Conservation (phyloP, 1,140 invertebrate genomes). For the Spodoptera frugiperda region DNA sequence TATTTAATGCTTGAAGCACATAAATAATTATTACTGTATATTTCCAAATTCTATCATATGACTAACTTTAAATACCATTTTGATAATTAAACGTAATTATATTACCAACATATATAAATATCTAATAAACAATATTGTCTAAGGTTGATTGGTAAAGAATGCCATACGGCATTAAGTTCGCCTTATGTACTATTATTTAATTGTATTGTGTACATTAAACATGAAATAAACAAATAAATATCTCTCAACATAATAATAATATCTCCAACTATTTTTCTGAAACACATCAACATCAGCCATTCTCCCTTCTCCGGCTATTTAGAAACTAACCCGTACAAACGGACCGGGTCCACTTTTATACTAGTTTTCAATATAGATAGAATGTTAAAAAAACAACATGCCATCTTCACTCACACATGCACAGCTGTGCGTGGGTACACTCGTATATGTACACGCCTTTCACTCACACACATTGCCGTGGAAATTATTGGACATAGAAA, state of each 20-base stretch:
- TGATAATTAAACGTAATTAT: no score
- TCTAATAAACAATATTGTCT: no score
- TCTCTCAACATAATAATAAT: neutral
- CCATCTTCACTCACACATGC: constrained; percentile 70
- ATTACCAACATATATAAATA: no score
- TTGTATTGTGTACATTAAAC: no score
- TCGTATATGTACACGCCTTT: constrained; percentile 75
- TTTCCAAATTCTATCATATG: no score
- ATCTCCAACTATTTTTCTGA: constrained; percentile 46
- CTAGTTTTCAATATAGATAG: constrained; percentile 70
- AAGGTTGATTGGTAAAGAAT: no score
- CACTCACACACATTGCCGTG: constrained; percentile 65
- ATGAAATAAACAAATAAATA: no score
- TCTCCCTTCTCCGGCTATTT: constrained; percentile 53
- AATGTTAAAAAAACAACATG: constrained; percentile 66
- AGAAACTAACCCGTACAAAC: constrained; percentile 73
- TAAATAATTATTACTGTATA: no score
- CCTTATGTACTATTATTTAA: no score
- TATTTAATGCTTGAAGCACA: no score
- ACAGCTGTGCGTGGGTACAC: constrained; percentile 55
- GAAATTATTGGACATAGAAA: constrained; percentile 51
- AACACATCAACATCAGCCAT: constrained; percentile 65
- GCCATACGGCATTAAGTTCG: no score
- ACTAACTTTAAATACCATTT: no score
- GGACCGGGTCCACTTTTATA: constrained; percentile 77